phyloP scores from a whole-genome alignment of 2,888 invertebrate species.

The Leuctra nigra region DNA sequence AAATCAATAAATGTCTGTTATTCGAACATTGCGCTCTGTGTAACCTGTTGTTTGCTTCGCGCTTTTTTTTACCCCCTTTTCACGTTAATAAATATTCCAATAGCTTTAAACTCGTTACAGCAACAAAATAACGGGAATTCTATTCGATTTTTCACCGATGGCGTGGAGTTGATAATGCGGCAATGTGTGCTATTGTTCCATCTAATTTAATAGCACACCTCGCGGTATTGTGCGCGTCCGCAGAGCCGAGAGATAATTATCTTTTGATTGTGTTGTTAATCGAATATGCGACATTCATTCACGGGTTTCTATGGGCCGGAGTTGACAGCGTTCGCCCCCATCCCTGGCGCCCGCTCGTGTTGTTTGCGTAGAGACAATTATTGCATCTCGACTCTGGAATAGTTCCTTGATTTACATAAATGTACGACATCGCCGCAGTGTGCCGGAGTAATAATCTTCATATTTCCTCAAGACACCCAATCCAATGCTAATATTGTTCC shows the following conservation, averaged over 20 bases:
- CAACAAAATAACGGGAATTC: too few species aligned
- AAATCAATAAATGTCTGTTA: too few species aligned
- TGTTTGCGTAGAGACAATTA: slow-evolving; percentile 12
- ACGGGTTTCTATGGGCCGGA: too few species aligned
- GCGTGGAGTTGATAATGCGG: slow-evolving; percentile 7
- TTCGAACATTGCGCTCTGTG: too few species aligned
- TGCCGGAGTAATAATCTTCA: slow-evolving; percentile 8
- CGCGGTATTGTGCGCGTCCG: background rate
- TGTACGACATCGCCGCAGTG: background rate
- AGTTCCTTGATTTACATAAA: slow-evolving; percentile 16
- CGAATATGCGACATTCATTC: background rate
- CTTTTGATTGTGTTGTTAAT: slow-evolving; percentile 3
- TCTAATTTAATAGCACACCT: background rate
- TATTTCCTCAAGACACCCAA: background rate
- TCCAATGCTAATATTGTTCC: slow-evolving; percentile 8
- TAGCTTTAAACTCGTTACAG: too few species aligned
- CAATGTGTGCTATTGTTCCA: background rate
- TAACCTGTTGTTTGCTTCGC: too few species aligned
- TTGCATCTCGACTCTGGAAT: background rate
- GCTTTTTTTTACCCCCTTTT: too few species aligned
- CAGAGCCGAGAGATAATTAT: background rate
- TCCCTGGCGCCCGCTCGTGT: background rate
- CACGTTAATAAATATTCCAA: too few species aligned
- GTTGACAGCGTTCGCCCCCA: too few species aligned
- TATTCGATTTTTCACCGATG: too few species aligned